Percentiles rank a stretch among this genome's conserved stretches.
Conservation (phyloP, 2,113 vertebrate genomes). For the Oenanthe melanoleuca region DNA sequence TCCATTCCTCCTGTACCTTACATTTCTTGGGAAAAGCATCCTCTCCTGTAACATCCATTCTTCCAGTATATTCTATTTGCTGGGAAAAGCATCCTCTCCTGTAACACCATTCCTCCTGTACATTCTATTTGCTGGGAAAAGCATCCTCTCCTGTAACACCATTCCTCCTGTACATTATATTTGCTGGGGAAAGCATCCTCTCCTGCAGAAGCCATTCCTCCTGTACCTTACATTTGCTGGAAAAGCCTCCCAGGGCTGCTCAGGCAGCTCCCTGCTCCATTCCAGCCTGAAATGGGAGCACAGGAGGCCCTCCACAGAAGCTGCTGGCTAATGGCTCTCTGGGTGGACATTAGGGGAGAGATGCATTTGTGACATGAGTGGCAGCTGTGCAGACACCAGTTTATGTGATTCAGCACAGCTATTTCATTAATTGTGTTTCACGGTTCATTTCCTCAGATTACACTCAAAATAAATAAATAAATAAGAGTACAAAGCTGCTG, state of each 20-base stretch:
- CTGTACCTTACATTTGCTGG: neutral
- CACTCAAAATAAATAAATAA: conserved; percentile 61
- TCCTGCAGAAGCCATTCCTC: neutral
- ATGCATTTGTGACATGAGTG: conserved; percentile 50
- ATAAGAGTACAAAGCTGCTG: neutral
- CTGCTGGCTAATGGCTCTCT: conserved; percentile 59
- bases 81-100: too few relatives aligned
- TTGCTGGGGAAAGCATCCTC: neutral
- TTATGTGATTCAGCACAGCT: conserved; percentile 61
- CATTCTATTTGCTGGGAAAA: neutral
- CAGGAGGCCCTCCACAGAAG: conserved; percentile 46
- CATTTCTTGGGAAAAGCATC: neutral
- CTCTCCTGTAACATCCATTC: neutral
- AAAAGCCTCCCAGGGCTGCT: neutral
- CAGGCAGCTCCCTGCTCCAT: conserved; percentile 11
- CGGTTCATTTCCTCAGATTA: conserved; percentile 74
- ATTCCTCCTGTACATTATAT: neutral
- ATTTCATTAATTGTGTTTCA: conserved; percentile 76
- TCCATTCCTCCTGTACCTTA: neutral
- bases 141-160: neutral
- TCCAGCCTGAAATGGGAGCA: conserved; percentile 49
- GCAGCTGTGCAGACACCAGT: conserved; percentile 57
- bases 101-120: neutral
- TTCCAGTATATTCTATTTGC: too few relatives aligned
- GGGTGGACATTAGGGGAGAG: conserved; percentile 52